A percentile compares a stretch with the other conserved stretches of the same genome.
These are phyloP conservation scores for Drosophila sulfurigaster DNA, from an alignment of 1,140 invertebrate genomes.

Conservation along the genomic window DNA sequence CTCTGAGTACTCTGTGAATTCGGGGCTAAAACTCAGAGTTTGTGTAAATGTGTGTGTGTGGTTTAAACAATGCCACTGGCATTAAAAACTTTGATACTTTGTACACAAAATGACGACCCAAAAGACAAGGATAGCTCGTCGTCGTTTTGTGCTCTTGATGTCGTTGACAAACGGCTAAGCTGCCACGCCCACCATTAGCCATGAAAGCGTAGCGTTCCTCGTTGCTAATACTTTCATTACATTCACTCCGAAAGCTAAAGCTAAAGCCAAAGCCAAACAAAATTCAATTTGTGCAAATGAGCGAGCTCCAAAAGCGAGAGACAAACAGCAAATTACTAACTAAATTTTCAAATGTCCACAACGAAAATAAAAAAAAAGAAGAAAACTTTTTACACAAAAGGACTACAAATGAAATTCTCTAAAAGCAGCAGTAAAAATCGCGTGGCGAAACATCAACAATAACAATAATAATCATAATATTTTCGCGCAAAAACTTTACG, in stretches of 20 bases:
- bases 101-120: slow-evolving; percentile 32
- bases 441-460: not conserved
- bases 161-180: slow-evolving; percentile 29
- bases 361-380: not conserved
- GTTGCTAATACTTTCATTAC: slow-evolving; percentile 51
- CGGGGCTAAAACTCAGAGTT: not conserved
- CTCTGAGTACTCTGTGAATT: slow-evolving; percentile 20
- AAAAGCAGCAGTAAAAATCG: not conserved
- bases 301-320: slow-evolving; percentile 34
- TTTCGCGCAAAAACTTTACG: not conserved
- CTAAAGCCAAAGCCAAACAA: slow-evolving; percentile 56
- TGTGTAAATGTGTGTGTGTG: slow-evolving; percentile 17
- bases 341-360: slow-evolving; percentile 4
- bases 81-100: slow-evolving; percentile 70
- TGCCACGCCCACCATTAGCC: slow-evolving; percentile 43
- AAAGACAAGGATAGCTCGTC: slow-evolving; percentile 5
- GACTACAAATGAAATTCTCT: not conserved
- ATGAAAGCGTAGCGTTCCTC: too few relatives aligned
- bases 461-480: not conserved
- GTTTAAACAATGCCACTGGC: slow-evolving; percentile 56
- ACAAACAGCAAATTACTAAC: not conserved
- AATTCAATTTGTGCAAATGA: slow-evolving; percentile 79
- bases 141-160: slow-evolving; percentile 16
- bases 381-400: slow-evolving; percentile 2
- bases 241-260: slow-evolving; percentile 30